These are phyloP conservation scores for Eonycteris spelaea DNA, from an alignment of 2,113 vertebrate genomes.

Conservation along the genomic window DNA sequence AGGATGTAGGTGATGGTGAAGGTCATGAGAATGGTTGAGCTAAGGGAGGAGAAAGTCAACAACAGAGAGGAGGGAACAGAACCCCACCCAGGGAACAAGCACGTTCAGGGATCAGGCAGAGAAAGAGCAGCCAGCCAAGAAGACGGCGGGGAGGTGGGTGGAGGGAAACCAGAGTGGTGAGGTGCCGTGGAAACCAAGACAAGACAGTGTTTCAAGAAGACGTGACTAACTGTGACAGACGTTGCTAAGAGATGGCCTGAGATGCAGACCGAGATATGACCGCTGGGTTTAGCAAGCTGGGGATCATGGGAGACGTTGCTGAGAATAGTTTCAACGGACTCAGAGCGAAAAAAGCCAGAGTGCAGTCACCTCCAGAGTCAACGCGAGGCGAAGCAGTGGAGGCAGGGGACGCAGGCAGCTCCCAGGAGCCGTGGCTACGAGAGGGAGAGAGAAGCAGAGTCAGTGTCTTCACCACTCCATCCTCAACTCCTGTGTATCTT, in stretches of 20 bases:
- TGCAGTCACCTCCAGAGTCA: background rate
- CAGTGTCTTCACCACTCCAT: background rate
- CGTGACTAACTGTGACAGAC: background rate
- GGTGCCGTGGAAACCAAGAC: background rate
- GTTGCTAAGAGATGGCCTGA: background rate
- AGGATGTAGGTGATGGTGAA: background rate
- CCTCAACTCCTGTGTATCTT: background rate
- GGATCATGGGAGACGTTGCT: background rate
- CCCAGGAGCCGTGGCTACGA: background rate
- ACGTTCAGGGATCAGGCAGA: background rate
- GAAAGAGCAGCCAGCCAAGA: background rate
- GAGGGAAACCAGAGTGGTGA: background rate
- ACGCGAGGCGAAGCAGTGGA: background rate
- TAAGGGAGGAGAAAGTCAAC: background rate
- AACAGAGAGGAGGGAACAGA: background rate
- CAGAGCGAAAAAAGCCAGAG: background rate
- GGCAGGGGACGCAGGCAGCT: background rate
- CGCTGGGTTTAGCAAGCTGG: background rate
- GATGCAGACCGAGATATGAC: background rate
- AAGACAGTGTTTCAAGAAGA: background rate
- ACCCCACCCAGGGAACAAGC: rapidly evolving
- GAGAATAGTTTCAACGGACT: background rate
- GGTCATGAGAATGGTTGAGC: background rate
- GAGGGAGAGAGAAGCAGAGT: background rate
- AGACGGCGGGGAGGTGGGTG: background rate